A percentile compares a stretch with the other conserved stretches of the same genome.
Conservation (phyloP, 1,140 invertebrate genomes). For the Hermatobates lingyangjiaoensis region DNA sequence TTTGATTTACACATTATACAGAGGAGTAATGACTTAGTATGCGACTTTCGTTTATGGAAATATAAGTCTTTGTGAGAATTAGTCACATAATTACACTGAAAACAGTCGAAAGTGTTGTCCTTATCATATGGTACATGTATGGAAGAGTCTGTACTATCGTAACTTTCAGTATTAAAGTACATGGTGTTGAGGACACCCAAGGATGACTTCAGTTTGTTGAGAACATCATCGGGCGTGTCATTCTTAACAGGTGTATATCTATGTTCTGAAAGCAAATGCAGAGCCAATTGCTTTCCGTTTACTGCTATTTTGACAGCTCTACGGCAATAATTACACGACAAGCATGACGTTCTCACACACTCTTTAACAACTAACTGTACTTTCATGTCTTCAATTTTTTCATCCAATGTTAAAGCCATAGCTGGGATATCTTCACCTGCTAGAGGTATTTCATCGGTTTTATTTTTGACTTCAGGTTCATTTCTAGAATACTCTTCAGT, state of each 20-base stretch:
- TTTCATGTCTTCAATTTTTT: slow-evolving; percentile 47
- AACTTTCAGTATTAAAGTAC: slow-evolving; percentile 51
- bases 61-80: slow-evolving; percentile 60
- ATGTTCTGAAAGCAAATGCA: slow-evolving; percentile 59
- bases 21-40: slow-evolving; percentile 54
- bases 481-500: slow-evolving; percentile 4
- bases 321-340: slow-evolving; percentile 59
- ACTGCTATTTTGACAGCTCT: slow-evolving; percentile 63
- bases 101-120: slow-evolving; percentile 51
- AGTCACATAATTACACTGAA: slow-evolving; percentile 58
- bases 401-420: slow-evolving; percentile 51
- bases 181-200: slow-evolving; percentile 35
- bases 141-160: slow-evolving; percentile 34
- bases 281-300: slow-evolving; percentile 52
- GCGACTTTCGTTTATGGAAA: slow-evolving; percentile 63
- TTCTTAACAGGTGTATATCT: slow-evolving; percentile 48
- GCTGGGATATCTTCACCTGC: slow-evolving; percentile 40
- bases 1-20: slow-evolving; percentile 71
- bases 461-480: neutral
- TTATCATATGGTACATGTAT: slow-evolving; percentile 27
- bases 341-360: slow-evolving; percentile 43
- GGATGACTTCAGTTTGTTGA: slow-evolving; percentile 38
- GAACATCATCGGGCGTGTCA: slow-evolving; percentile 47
- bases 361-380: slow-evolving; percentile 47
- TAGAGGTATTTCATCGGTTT: slow-evolving; percentile 24